Evolutionary conservation across 2,797 vertebrate species (phyloP).

Genomic region (Arrhamphus sclerolepis): DNA sequence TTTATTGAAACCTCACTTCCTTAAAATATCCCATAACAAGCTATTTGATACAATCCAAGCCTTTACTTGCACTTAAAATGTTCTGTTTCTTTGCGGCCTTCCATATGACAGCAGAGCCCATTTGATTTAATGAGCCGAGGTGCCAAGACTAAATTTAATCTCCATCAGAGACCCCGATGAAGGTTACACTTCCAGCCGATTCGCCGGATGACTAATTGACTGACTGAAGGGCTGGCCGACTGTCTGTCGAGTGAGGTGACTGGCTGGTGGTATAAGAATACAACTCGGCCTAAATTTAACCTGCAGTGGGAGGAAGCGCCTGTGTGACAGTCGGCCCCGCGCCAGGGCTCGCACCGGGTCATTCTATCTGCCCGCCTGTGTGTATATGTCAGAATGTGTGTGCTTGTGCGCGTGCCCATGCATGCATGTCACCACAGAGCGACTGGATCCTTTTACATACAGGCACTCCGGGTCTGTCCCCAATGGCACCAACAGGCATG

Average conservation of each 20-base stretch:
- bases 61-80: conserved; percentile 26
- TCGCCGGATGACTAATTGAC: conserved; percentile 72
- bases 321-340: conserved; percentile 90
- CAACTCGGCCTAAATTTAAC: conserved; percentile 90
- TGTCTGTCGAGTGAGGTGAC: conserved; percentile 70
- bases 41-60: no score
- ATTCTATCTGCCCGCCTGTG: conserved; percentile 80
- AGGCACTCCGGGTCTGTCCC: conserved; percentile 75
- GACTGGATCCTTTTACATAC: conserved; percentile 73
- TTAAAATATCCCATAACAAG: conserved; percentile 8
- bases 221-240: conserved; percentile 60
- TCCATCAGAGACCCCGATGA: conserved; percentile 63
- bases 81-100: conserved; percentile 38
- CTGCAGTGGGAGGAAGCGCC: conserved; percentile 86
- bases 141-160: conserved; percentile 72
- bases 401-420: conserved; percentile 36
- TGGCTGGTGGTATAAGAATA: conserved; percentile 85
- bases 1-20: conserved; percentile 15
- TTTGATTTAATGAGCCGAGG: conserved; percentile 69
- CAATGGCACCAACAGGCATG: conserved; percentile 80
- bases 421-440: conserved; percentile 55
- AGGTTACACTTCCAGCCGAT: conserved; percentile 66
- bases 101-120: conserved; percentile 51
- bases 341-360: conserved; percentile 86
- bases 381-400: conserved; percentile 33